phyloP scores from a whole-genome alignment of 2,888 invertebrate genomes.

The Caenorhabditis japonica region DNA sequence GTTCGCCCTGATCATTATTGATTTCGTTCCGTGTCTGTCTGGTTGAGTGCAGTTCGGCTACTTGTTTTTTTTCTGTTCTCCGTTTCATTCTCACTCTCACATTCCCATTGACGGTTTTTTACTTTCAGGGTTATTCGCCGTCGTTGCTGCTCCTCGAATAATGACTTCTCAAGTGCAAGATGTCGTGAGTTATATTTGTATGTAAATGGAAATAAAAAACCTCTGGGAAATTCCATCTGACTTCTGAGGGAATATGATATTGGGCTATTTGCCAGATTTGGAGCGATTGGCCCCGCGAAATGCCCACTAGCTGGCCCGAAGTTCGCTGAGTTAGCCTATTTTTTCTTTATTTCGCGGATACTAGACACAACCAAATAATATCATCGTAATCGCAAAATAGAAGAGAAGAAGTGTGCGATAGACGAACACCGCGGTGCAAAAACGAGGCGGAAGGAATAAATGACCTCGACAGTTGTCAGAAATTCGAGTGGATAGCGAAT shows the following conservation, averaged over 20 bases:
- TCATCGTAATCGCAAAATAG: neutral
- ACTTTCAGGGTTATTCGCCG: slow-evolving; percentile 17
- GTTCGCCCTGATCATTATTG: no score
- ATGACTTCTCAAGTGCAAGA: slow-evolving; percentile 38
- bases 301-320: no score
- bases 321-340: no score
- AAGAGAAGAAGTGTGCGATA: slow-evolving; percentile 1
- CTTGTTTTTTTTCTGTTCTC: slow-evolving; percentile 14
- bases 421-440: slow-evolving; percentile 7
- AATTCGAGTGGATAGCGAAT: no score
- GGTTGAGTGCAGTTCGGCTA: neutral
- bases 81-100: neutral
- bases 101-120: slow-evolving; percentile 5
- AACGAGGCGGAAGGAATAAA: neutral
- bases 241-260: neutral
- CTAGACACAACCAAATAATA: no score
- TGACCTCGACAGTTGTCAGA: slow-evolving; percentile 41
- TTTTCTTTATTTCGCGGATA: no score
- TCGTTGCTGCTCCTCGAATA: slow-evolving; percentile 4
- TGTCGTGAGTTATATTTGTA: slow-evolving; percentile 20
- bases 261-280: neutral
- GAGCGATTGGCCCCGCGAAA: no score
- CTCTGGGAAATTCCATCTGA: neutral
- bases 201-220: neutral
- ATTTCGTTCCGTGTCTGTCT: no score